Percentiles rank a stretch among this genome's conserved stretches.
phyloP scores from a whole-genome alignment of 2,888 invertebrate genomes.

The Calameuta filiformis region DNA sequence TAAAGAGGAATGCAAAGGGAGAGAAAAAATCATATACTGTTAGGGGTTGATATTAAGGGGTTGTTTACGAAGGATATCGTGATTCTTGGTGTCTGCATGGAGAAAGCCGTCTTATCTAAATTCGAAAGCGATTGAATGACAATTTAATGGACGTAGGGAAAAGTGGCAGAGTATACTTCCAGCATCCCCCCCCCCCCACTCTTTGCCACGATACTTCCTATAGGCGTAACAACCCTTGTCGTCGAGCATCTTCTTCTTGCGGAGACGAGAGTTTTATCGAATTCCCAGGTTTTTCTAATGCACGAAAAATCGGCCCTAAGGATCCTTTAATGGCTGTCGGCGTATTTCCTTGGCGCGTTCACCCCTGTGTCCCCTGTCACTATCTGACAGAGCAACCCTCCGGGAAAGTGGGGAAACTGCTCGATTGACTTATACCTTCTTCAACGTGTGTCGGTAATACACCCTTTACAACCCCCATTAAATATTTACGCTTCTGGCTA shows the following conservation, averaged over 20 bases:
- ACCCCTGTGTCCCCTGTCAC: not conserved
- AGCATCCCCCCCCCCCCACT: not conserved
- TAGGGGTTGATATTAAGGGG: not conserved
- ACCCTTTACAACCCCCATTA: not conserved
- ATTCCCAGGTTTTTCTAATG: slow-evolving; percentile 23
- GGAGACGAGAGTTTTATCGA: slow-evolving; percentile 2
- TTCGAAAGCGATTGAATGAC: slow-evolving; percentile 18
- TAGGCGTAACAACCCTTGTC: slow-evolving; percentile 7
- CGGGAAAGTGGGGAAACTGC: not conserved
- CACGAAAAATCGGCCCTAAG: slow-evolving; percentile 23
- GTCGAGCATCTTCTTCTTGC: slow-evolving; percentile 6
- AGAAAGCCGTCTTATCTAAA: slow-evolving; percentile 3
- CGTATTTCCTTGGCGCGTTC: not conserved
- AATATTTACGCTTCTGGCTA: not conserved
- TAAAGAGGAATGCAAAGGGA: not conserved
- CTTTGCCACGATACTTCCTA: not conserved
- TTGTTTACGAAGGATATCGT: not conserved
- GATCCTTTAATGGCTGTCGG: slow-evolving; percentile 20
- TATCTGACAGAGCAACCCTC: not conserved
- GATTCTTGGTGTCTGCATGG: not conserved
- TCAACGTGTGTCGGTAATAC: not conserved
- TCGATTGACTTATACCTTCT: not conserved
- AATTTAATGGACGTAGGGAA: slow-evolving; percentile 14
- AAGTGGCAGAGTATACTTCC: not conserved
- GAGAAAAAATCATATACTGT: not conserved